Evolutionary conservation across 1,140 invertebrate genomes (phyloP).

Genomic region (Papilio polytes): DNA sequence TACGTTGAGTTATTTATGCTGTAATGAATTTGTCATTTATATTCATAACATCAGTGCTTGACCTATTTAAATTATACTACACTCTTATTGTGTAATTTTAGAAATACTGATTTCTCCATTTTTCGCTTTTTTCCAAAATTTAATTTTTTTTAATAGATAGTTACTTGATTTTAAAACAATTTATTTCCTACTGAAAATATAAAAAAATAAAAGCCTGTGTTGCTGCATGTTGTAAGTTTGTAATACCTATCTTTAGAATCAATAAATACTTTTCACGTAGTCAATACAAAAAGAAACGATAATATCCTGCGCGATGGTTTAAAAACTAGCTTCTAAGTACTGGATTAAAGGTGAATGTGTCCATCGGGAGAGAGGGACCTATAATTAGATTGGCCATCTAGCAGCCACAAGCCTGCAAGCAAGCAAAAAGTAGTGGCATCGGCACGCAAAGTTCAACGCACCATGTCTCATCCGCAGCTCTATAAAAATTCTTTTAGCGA

Average conservation of each 20-base stretch:
- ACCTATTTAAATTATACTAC: not conserved
- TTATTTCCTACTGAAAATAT: no score
- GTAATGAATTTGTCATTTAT: not conserved
- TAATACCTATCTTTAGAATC: not conserved
- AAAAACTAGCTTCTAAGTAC: conserved; percentile 57
- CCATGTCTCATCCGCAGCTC: conserved; percentile 55
- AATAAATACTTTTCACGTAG: not conserved
- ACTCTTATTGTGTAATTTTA: not conserved
- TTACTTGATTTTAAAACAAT: no score
- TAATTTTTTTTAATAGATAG: no score
- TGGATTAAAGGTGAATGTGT: conserved; percentile 48
- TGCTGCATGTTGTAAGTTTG: not conserved
- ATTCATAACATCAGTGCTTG: not conserved
- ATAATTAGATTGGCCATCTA: conserved; percentile 75
- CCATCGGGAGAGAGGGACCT: conserved; percentile 59
- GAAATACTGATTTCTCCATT: no score
- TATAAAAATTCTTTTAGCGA: conserved; percentile 56
- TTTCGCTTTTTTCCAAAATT: no score
- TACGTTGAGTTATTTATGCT: not conserved
- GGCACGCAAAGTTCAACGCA: conserved; percentile 66
- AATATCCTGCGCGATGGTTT: not conserved
- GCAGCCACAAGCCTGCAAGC: conserved; percentile 61
- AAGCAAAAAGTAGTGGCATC: conserved; percentile 69
- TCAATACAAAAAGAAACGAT: not conserved
- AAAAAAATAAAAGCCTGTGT: no score